Evolutionary conservation across 2,797 vertebrate genomes (phyloP).

Genomic region (Coccyzus lansbergi): DNA sequence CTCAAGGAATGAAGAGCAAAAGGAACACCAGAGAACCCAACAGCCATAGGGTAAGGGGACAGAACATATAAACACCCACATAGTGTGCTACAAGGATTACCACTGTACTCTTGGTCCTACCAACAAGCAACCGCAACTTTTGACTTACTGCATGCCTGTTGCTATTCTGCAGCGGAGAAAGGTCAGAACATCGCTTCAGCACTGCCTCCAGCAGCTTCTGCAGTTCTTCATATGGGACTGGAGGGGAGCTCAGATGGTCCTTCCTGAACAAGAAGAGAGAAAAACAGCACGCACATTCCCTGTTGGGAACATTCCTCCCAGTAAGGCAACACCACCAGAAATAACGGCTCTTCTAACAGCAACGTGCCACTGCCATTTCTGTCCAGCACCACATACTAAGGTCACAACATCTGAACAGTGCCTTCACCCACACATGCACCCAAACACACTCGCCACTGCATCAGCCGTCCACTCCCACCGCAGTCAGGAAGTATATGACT

Average conservation of each 20-base stretch:
- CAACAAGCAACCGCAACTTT: background rate
- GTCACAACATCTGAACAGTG: background rate
- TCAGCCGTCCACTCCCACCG: background rate
- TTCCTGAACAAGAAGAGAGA: conserved; percentile 77
- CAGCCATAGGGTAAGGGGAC: background rate
- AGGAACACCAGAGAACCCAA: background rate
- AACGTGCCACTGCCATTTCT: background rate
- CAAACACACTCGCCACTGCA: background rate
- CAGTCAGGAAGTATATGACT: background rate
- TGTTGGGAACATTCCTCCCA: background rate
- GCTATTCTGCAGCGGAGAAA: conserved; percentile 69
- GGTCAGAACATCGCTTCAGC: conserved; percentile 81
- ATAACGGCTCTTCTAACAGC: background rate
- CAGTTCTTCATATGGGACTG: conserved; percentile 86
- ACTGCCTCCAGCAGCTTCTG: conserved; percentile 81
- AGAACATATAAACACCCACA: background rate
- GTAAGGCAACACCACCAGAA: background rate
- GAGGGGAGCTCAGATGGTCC: conserved; percentile 86
- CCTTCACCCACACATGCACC: background rate
- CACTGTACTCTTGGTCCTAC: background rate
- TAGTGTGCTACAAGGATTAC: background rate
- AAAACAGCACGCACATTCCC: background rate
- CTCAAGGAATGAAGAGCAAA: background rate
- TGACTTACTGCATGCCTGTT: conserved; percentile 70
- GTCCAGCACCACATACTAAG: background rate